Evolutionary conservation across 2,113 vertebrate genomes (phyloP).

Genomic region (Odontesthes bonariensis): DNA sequence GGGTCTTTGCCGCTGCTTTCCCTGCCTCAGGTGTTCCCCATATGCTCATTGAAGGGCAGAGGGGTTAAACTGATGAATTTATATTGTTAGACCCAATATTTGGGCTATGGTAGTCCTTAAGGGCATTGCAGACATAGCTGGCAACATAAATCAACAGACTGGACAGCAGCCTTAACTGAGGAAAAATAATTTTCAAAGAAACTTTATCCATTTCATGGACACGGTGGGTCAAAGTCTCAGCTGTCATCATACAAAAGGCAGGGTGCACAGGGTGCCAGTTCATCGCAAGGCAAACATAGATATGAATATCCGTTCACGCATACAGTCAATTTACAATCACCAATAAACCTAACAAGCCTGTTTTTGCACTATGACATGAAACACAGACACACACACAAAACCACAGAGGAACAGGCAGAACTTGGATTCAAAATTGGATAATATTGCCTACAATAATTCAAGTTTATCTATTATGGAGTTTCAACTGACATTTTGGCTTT

Average conservation of each 20-base stretch:
- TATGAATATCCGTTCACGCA: neutral
- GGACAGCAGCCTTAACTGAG: neutral
- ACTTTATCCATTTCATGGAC: neutral
- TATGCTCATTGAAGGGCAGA: neutral
- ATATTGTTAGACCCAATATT: neutral
- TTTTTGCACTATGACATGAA: neutral
- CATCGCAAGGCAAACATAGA: neutral
- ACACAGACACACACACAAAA: too few relatives aligned
- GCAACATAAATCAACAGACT: neutral
- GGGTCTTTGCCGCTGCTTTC: neutral
- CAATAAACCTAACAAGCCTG: neutral
- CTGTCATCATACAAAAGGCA: neutral
- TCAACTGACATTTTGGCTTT: slow-evolving; percentile 8
- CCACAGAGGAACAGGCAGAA: too few relatives aligned
- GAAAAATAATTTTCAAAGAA: neutral
- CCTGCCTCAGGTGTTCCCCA: neutral
- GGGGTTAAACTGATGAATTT: neutral
- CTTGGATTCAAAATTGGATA: neutral
- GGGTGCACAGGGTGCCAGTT: too few relatives aligned
- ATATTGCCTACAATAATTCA: neutral
- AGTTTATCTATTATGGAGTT: slow-evolving; percentile 2
- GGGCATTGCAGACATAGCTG: neutral
- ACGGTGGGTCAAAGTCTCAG: neutral
- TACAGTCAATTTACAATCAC: neutral
- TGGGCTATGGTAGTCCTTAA: neutral